These are phyloP conservation scores for Drosophila miranda DNA, from an alignment of 1,140 invertebrate species.

Conservation along the genomic window DNA sequence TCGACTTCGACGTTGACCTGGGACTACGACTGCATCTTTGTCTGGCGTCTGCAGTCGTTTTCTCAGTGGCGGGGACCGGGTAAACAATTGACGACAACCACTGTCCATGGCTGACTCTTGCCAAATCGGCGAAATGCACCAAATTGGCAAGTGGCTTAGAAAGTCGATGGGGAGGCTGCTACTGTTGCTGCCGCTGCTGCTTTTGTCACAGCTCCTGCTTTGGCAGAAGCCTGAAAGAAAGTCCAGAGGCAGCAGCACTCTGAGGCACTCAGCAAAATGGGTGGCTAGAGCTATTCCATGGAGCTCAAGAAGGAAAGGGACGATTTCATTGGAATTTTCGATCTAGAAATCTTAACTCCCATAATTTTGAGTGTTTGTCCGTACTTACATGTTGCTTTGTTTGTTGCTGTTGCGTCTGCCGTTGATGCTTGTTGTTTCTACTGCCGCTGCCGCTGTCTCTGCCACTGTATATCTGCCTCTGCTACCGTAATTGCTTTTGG, in stretches of 20 bases:
- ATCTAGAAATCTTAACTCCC: too few relatives aligned
- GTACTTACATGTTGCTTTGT: constrained; percentile 47
- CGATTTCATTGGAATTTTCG: too few relatives aligned
- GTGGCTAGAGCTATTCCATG: neutral
- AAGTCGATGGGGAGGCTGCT: constrained; percentile 57
- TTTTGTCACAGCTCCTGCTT: constrained; percentile 13
- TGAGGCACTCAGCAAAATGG: constrained; percentile 10
- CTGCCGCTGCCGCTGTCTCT: neutral
- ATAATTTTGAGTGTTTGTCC: constrained; percentile 2
- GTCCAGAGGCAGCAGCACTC: constrained; percentile 44
- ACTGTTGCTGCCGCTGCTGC: constrained; percentile 10
- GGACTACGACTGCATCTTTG: constrained; percentile 12
- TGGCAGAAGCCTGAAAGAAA: constrained; percentile 58
- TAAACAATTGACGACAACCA: constrained; percentile 65
- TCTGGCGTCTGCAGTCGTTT: constrained; percentile 22
- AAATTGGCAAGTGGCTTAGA: constrained; percentile 79
- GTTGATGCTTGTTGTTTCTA: constrained; percentile 13
- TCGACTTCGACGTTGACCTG: constrained; percentile 11
- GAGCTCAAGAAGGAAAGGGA: too few relatives aligned
- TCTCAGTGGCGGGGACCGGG: constrained; percentile 29
- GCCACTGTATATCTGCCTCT: neutral
- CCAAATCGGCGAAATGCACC: constrained; percentile 70
- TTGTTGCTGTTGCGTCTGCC: constrained; percentile 31
- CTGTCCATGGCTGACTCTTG: constrained; percentile 28
- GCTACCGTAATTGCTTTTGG: too few relatives aligned